These are phyloP conservation scores for Listronotus oregonensis DNA, from an alignment of 1,140 invertebrate genomes.

Conservation along the genomic window DNA sequence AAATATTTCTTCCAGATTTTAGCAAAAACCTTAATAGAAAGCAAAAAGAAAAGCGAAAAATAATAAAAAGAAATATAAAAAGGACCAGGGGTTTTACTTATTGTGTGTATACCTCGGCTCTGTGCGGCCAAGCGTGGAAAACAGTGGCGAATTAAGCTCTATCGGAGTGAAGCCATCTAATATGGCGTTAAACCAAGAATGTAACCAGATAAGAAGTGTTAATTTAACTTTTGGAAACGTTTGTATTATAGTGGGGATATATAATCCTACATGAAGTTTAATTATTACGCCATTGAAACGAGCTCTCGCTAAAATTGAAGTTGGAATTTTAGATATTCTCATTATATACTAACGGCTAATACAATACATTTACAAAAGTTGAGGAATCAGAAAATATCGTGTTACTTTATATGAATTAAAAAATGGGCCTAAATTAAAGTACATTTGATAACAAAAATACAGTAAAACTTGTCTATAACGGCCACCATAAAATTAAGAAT, in stretches of 20 bases:
- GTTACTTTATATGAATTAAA: too few species aligned
- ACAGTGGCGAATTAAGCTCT: constrained; percentile 31
- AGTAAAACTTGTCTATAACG: too few species aligned
- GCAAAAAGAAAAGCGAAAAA: constrained; percentile 4
- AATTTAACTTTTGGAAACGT: constrained; percentile 24
- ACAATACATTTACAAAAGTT: too few species aligned
- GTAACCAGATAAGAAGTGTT: constrained; percentile 29
- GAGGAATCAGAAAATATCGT: too few species aligned
- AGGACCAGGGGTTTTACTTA: constrained; percentile 22
- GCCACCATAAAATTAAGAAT: too few species aligned
- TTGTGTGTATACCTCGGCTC: constrained; percentile 26
- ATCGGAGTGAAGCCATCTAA: constrained; percentile 29
- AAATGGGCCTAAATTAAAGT: too few species aligned
- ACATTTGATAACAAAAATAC: too few species aligned
- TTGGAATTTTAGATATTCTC: too few species aligned
- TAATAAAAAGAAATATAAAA: constrained; percentile 23
- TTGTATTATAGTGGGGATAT: constrained; percentile 5
- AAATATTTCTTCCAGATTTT: constrained; percentile 22
- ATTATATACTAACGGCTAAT: too few species aligned
- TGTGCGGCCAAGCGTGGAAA: constrained; percentile 25
- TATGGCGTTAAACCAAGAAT: constrained; percentile 30
- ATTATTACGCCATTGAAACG: neutral
- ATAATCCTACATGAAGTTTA: constrained; percentile 4
- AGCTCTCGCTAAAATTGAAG: too few species aligned
- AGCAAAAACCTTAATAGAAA: constrained; percentile 11